Conservation (phyloP, 2,797 vertebrate species). For the Myotis planiceps region DNA sequence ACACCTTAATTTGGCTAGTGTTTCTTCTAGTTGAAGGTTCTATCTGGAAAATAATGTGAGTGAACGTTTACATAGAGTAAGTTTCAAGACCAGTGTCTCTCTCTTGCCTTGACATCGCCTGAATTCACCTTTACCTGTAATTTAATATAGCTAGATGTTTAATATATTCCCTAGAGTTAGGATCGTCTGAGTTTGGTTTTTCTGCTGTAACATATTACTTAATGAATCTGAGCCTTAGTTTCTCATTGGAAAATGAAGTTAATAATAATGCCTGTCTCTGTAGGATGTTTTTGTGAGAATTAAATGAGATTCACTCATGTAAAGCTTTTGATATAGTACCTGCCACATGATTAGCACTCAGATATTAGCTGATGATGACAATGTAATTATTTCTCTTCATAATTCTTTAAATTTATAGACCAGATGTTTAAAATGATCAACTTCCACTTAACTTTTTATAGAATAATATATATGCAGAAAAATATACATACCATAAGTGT, state of each 20-base stretch:
- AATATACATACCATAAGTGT: not conserved
- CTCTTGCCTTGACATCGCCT: not conserved
- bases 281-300: not conserved
- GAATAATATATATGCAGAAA: not conserved
- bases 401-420: conserved; percentile 25
- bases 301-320: not conserved
- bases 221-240: not conserved
- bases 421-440: not conserved
- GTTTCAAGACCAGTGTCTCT: not conserved
- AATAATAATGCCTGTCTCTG: not conserved
- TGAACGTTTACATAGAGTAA: not conserved
- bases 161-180: not conserved
- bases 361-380: not conserved
- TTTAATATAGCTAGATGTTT: not conserved
- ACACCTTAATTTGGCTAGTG: not conserved
- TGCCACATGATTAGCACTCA: not conserved
- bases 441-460: conserved; percentile 7
- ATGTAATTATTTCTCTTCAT: not conserved
- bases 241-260: conserved; percentile 25
- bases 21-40: conserved; percentile 37
- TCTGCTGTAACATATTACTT: conserved; percentile 7
- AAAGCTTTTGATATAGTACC: not conserved
- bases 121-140: not conserved
- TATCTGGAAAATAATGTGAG: not conserved
- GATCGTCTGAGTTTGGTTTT: not conserved